Percentiles rank a stretch among this genome's conserved stretches.
Evolutionary conservation across 2,797 vertebrate genomes (phyloP).

Genomic region (Mionectes olivaceus): DNA sequence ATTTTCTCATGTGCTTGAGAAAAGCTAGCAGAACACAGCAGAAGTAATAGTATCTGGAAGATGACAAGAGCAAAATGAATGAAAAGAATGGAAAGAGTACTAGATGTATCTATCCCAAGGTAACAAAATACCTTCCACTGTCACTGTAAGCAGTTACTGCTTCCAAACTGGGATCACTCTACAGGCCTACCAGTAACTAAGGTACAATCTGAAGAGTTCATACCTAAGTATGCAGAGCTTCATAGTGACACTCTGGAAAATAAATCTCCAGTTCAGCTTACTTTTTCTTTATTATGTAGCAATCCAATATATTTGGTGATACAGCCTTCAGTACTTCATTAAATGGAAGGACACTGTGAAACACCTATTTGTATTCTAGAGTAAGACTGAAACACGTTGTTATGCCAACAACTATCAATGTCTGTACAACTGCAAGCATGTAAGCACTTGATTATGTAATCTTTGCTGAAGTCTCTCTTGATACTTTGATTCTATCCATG

Average conservation of each 20-base stretch:
- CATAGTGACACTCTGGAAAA: not conserved
- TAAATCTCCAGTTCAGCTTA: not conserved
- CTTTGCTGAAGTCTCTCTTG: not conserved
- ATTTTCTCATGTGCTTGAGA: not conserved
- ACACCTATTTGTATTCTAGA: not conserved
- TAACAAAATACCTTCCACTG: not conserved
- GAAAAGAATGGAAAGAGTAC: not conserved
- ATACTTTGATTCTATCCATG: not conserved
- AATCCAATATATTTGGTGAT: not conserved
- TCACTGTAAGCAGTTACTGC: not conserved
- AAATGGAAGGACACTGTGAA: not conserved
- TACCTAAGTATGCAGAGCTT: not conserved
- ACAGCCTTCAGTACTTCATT: not conserved
- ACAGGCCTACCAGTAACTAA: not conserved
- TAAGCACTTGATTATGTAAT: not conserved
- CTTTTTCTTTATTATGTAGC: not conserved
- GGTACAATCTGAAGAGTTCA: not conserved
- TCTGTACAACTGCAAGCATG: not conserved
- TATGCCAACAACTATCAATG: not conserved
- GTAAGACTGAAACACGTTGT: not conserved
- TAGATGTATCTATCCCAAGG: too few species aligned
- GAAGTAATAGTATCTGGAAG: not conserved
- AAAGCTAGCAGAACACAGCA: not conserved
- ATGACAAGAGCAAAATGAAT: not conserved
- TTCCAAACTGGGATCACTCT: not conserved